Evolutionary conservation across 2,888 invertebrate genomes (phyloP), one percentile per base, ranked within the genome.

Genomic region (Minunthozetes semirufus): DNA sequence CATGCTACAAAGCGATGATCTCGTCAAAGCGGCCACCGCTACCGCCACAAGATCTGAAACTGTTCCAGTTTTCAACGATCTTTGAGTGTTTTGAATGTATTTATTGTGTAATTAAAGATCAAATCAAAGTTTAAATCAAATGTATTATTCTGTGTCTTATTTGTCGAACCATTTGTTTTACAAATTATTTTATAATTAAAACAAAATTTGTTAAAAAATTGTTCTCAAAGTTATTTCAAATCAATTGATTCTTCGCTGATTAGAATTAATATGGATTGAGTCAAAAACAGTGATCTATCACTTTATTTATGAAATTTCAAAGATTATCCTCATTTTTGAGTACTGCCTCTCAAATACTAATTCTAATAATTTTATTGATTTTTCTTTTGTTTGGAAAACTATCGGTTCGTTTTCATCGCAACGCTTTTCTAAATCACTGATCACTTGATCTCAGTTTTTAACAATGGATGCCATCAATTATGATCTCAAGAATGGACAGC

Each of bases 1-100:
- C 13, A 84, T 85, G 82, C 78, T 85, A 48, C 84, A 85, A 77
- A 83, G 83, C 76, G 84, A 84, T 74, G 85, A 86, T 79, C 77
- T 85, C 22, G 79, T 88, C 66, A 92, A 90, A 80, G 89, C 94
- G 0, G 89, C 89, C 0, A 88, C 89, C 81, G 92, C 92, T 1
- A 87, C 87, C 78, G 88, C 88, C 22, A 88, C 88, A 0, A 93
- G 93, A 82, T 86, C 88, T 42, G 85, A 88, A 72, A 85, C 88
- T 77, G 82, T 82, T 72, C 88, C 93, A 0, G 80, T 78, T 2
- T 97, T 92, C 83, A 88, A 94, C 29, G 93, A 97, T 81, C 86
- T 86, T 42, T 86, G 80, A 84, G 72, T 72, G 61, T 22, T 17
- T 38, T 19, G 1, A n/a, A 53, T 5, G 5, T 19, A 53, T 53